Evolutionary conservation across 2,888 invertebrate genomes (phyloP), one percentile per base, ranked within the genome.

Genomic region (Oxytorus armatus): DNA sequence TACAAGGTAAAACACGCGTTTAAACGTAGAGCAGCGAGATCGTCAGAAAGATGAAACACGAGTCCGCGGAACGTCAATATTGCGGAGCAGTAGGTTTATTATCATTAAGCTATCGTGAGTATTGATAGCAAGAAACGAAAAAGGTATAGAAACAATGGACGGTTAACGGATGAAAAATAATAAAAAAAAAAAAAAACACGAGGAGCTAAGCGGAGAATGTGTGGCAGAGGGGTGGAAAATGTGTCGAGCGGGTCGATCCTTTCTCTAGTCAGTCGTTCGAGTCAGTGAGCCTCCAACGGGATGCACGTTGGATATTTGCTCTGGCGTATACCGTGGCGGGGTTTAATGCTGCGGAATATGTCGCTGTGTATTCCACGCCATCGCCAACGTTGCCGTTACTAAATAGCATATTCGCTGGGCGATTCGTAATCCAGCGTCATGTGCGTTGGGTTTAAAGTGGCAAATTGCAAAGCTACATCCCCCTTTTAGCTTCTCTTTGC

Each of bases 401-500:
- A 14, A n/a, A 59, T 23, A n/a, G 16, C 36, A 14, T 49, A 49
- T 36, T 51, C 44, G 66, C 51, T 66, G 49, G 59, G 42, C 61
- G 66, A 77, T 68, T 73, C 63, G 53, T 59, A 73, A 44, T 63
- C 42, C 51, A 57, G 49, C 65, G 51, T 77, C 68, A 77, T 70
- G 63, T 80, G 68, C 69, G 47, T 47, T 25, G 39, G 21, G 14
- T 36, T 59, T 79, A 55, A 70, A 70, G 65, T 73, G 39, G 79
- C 74, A 77, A 79, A 79, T 83, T 79, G 77, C 82, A 74, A 77
- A 66, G 70, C 65, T 72, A 44, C 70, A 42, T 69, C 47, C 11
- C 49, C 4, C 49, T 23, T 11, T 36, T 36, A 11, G n/a, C 51
- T 25, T 16, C 36, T 21, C 47, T 44, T 55, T 44, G 7, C 33